Base-by-base conservation (phyloP, 2,797 vertebrate species). In the Adelosebastes latens region DNA sequence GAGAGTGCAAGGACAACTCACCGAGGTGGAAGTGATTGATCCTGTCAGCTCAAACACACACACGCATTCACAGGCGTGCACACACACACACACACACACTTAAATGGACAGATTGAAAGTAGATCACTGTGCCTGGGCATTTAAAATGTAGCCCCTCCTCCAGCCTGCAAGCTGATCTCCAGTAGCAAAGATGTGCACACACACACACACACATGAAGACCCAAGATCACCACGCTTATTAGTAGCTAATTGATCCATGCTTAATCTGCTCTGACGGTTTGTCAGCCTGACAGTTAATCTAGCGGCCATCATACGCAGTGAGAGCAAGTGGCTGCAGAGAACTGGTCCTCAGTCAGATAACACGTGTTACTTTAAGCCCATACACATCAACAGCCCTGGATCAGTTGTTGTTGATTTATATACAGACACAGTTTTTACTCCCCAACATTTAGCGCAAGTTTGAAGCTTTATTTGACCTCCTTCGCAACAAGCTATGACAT, bases 171-270 rank as follows among this genome's bases (percentile, higher is more conserved):
- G 82, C 86, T 65, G 87, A 92, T 89, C 91, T 87, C 64, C 18
- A 64, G 52, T 72, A 82, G 79, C n/a, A 6, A 39, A 72, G 27
- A 81, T 59, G 42, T 7, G 10, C 79, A 69, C 68, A 27, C 67
- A 72, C 73, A 62, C 55, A 61, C 71, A 80, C 77, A 81, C 72
- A 72, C 70, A 77, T 12, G 13, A 59, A 81, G 72, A 74, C n/a
- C 52, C 68, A 79, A 64, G 80, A 86, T 83, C 79, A 69, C 72
- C 75, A 76, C 75, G 78, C 84, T 88, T 86, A 90, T 90, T 89
- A 91, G 78, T 64, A 85, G 86, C 91, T 94, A 94, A 95, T 93
- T 93, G 93, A 93, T 89, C 91, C 81, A 76, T 12, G 8, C 79
- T 79, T 94, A 93, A 94, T 93, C 93, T 87, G 84, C 80, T 63